phyloP scores from a whole-genome alignment of 1,140 invertebrate genomes.

The Musca domestica region DNA sequence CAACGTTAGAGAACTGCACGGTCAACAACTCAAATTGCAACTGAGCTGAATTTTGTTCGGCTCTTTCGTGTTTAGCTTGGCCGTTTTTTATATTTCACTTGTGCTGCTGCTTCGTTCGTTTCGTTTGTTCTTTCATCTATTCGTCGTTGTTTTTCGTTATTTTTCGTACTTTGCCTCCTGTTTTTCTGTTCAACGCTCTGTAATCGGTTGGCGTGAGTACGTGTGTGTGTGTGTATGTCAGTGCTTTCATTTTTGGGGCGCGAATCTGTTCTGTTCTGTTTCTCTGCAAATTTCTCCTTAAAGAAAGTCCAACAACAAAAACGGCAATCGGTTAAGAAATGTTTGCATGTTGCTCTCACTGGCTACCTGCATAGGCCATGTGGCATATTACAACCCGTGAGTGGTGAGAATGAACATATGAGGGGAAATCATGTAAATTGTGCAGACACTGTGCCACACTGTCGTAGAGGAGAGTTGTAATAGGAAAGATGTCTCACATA shows the following conservation, averaged over 20 bases:
- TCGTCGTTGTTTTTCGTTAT: background rate
- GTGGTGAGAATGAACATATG: no score
- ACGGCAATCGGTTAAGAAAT: no score
- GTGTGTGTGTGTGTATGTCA: no score
- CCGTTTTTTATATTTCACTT: conserved; percentile 11
- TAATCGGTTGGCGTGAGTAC: no score
- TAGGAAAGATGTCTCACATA: no score
- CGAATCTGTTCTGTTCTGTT: background rate
- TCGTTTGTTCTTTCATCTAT: background rate
- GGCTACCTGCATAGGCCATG: no score
- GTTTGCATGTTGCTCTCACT: no score
- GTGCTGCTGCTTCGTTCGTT: background rate
- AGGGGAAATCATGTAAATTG: no score
- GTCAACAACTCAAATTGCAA: conserved; percentile 43
- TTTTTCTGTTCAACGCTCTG: background rate
- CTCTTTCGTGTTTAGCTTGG: conserved; percentile 23
- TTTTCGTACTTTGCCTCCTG: background rate
- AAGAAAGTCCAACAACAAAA: no score
- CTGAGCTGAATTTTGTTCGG: conserved; percentile 27
- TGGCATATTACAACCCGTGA: no score
- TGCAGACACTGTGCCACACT: no score
- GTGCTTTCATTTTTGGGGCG: background rate
- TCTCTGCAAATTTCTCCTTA: background rate
- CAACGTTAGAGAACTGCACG: conserved; percentile 31
- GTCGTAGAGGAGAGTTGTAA: no score